Base-by-base conservation (phyloP, 2,797 vertebrate species). In the Eutrigla gurnardus region DNA sequence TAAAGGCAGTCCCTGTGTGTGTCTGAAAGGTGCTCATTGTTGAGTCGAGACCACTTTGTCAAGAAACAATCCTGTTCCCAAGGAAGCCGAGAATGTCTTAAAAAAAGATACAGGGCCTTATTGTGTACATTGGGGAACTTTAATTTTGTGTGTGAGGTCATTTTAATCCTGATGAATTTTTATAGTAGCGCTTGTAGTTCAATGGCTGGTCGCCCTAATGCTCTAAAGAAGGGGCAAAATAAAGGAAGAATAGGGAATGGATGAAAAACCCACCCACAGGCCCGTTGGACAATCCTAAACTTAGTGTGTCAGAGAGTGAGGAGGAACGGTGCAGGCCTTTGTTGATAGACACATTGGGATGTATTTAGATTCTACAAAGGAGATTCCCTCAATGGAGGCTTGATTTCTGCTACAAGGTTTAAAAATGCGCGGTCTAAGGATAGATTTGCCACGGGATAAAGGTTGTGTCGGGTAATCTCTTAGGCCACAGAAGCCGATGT, bases 161-260 rank as follows among this genome's bases (percentile, higher is more conserved):
- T 95, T 95, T 95, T 96, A 96, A 96, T 96, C 94, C 95, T 95
- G 94, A 95, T 95, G 93, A 95, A 93, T 95, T 95, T 96, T 96
- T 94, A 95, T 94, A 93, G 94, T 90, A 89, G 91, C 92, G 78
- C 85, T 90, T 93, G 92, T 92, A 90, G 84, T 93, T 95, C 94
- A 96, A 95, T 95, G 88, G 93, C 86, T 84, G 88, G 77, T 91
- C 85, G 82, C 79, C 86, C 93, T 95, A 95, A 95, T 94, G 93
- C 93, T 88, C 86, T 75, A 92, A 93, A 93, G 88, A 87, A 84
- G 78, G 75, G 83, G 84, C 76, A 73, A 91, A 90, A 90, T 87
- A 90, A 93, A 90, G 81, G 87, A 73, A 86, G 87, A 91, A 90
- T 78, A 73, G 76, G 61, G 65, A 35, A 80, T 86, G 89, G 91